Percentiles rank a stretch among this genome's conserved stretches.
These are phyloP conservation scores for Rhea americana DNA, from an alignment of 2,113 vertebrate genomes.

Conservation along the genomic window DNA sequence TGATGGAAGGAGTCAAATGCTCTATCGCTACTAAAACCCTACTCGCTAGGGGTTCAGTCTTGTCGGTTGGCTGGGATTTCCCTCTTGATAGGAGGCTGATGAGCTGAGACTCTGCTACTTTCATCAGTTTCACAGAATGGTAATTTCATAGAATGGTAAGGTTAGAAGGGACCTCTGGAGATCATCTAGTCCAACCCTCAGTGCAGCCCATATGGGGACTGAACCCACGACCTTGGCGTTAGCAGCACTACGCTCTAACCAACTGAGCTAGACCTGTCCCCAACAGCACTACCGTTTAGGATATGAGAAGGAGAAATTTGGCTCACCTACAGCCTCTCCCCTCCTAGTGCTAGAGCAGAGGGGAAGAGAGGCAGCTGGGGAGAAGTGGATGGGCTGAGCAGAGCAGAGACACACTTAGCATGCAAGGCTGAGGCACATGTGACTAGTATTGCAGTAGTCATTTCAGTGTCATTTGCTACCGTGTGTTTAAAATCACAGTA, in stretches of 20 bases:
- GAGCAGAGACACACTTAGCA: background rate
- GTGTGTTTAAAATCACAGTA: background rate
- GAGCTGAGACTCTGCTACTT: background rate
- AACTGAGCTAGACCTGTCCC: too few species aligned
- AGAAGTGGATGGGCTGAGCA: background rate
- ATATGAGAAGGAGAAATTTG: background rate
- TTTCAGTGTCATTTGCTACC: background rate
- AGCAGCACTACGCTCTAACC: too few species aligned
- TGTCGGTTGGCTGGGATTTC: background rate
- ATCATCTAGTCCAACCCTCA: too few species aligned
- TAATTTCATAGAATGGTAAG: too few species aligned
- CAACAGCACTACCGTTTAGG: background rate
- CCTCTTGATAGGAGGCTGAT: rapidly evolving
- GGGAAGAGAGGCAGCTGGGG: background rate
- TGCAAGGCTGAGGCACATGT: background rate
- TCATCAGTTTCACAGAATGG: background rate
- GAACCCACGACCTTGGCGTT: too few species aligned
- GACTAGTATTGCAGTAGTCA: background rate
- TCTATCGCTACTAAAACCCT: background rate
- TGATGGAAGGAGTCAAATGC: background rate
- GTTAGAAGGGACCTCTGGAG: too few species aligned
- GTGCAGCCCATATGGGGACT: too few species aligned
- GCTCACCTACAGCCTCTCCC: background rate
- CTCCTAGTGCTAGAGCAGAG: background rate
- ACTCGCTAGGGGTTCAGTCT: background rate